Evolutionary conservation across 2,888 invertebrate species (phyloP).

Genomic region (Lasioglossum morio): DNA sequence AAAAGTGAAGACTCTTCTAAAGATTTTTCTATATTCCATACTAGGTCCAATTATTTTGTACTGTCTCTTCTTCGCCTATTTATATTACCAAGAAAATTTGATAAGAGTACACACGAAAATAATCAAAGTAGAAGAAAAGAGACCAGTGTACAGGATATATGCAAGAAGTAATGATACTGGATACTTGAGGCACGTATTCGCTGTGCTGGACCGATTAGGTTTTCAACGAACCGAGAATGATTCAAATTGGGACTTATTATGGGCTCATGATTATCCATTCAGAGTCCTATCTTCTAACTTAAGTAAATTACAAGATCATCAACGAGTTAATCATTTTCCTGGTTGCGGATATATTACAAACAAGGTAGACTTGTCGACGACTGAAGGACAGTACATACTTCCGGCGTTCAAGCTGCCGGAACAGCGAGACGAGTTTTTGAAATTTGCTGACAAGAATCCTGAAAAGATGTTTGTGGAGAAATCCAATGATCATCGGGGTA

Average conservation of each 20-base stretch:
- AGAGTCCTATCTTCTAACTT: slow-evolving; percentile 86
- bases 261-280: slow-evolving; percentile 98
- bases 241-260: slow-evolving; percentile 93
- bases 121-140: slow-evolving; percentile 60
- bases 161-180: slow-evolving; percentile 87
- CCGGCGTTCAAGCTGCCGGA: slow-evolving; percentile 94
- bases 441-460: slow-evolving; percentile 89
- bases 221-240: slow-evolving; percentile 87
- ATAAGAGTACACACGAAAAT: slow-evolving; percentile 20
- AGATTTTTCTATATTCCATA: slow-evolving; percentile 72
- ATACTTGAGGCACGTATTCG: slow-evolving; percentile 92
- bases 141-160: slow-evolving; percentile 87
- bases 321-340: slow-evolving; percentile 96
- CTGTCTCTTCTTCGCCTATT: slow-evolving; percentile 67
- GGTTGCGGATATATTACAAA: slow-evolving; percentile 97
- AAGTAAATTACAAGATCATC: slow-evolving; percentile 88
- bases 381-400: slow-evolving; percentile 92
- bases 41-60: slow-evolving; percentile 73
- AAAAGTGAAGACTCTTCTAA: slow-evolving; percentile 75
- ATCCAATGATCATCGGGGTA: slow-evolving; percentile 95
- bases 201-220: slow-evolving; percentile 91
- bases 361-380: slow-evolving; percentile 95
- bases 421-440: slow-evolving; percentile 89
- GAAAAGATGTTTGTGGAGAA: slow-evolving; percentile 94
- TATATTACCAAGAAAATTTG: slow-evolving; percentile 65